Evolutionary conservation across 2,113 vertebrate genomes (phyloP).

Genomic region (Amphiprion percula): DNA sequence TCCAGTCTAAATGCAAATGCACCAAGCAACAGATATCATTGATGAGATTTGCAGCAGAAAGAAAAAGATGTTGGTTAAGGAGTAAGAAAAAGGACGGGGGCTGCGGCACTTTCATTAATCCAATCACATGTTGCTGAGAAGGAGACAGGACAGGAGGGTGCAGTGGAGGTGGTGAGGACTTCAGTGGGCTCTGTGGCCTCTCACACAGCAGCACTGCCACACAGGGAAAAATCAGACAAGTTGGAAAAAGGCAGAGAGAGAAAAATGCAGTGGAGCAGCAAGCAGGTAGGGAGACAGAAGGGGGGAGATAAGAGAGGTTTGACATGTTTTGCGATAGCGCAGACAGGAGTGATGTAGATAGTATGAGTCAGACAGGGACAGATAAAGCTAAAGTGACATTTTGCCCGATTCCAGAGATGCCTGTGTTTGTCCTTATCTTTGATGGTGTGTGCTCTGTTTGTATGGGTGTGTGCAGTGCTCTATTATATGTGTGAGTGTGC

Average conservation of each 20-base stretch:
- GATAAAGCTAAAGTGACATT: conserved; percentile 70
- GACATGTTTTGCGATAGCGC: conserved; percentile 66
- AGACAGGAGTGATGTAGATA: conserved; percentile 56
- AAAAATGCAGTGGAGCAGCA: conserved; percentile 76
- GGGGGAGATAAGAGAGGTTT: conserved; percentile 57
- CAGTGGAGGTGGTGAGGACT: conserved; percentile 20
- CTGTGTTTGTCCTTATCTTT: conserved; percentile 72
- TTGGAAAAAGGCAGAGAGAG: conserved; percentile 29
- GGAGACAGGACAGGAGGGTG: conserved; percentile 1
- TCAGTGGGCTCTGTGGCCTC: neutral
- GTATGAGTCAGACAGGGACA: conserved; percentile 45
- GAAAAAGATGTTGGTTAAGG: conserved; percentile 11
- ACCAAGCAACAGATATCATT: neutral
- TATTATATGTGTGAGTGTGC: conserved; percentile 25
- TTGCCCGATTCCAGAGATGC: conserved; percentile 71
- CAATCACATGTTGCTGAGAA: conserved; percentile 52
- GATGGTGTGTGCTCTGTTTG: conserved; percentile 50
- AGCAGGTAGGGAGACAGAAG: conserved; percentile 57
- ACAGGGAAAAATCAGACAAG: conserved; percentile 34
- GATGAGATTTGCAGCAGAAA: neutral
- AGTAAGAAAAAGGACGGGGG: conserved; percentile 7
- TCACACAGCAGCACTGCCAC: conserved; percentile 10
- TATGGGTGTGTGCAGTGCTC: conserved; percentile 43
- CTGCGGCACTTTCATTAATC: conserved; percentile 44
- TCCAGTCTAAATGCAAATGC: conserved; percentile 7